Evolutionary conservation across 2,797 vertebrate genomes (phyloP).

Genomic region (Calcarius lapponicus): DNA sequence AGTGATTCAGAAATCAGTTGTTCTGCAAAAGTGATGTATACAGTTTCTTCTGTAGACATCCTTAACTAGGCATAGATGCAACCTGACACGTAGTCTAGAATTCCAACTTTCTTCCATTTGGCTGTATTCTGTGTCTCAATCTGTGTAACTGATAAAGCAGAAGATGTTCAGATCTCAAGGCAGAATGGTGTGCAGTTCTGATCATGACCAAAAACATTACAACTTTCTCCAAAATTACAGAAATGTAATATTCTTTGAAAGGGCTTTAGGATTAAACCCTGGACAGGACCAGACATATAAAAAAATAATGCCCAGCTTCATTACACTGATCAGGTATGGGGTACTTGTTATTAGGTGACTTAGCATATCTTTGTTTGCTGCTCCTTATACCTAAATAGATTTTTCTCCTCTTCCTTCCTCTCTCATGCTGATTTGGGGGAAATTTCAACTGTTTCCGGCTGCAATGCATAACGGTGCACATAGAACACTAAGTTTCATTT

Average conservation of each 20-base stretch:
- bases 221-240: not conserved
- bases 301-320: not conserved
- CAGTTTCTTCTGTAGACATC: not conserved
- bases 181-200: not conserved
- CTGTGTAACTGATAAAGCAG: not conserved
- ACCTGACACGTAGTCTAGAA: not conserved
- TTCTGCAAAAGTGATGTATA: not conserved
- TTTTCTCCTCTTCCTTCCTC: not conserved
- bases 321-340: not conserved
- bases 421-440: not conserved
- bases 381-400: not conserved
- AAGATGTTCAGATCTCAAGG: not conserved
- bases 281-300: not conserved
- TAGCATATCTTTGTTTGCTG: not conserved
- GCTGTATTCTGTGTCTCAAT: not conserved
- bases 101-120: not conserved
- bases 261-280: not conserved
- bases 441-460: slow-evolving; percentile 17
- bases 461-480: not conserved
- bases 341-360: not conserved
- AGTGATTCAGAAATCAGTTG: slow-evolving; percentile 20
- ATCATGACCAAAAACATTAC: not conserved
- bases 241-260: not conserved
- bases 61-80: not conserved
- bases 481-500: not conserved